Percentiles rank a stretch among this genome's conserved stretches.
Conservation (phyloP, 2,888 invertebrate species). For the Drosophila testacea region DNA sequence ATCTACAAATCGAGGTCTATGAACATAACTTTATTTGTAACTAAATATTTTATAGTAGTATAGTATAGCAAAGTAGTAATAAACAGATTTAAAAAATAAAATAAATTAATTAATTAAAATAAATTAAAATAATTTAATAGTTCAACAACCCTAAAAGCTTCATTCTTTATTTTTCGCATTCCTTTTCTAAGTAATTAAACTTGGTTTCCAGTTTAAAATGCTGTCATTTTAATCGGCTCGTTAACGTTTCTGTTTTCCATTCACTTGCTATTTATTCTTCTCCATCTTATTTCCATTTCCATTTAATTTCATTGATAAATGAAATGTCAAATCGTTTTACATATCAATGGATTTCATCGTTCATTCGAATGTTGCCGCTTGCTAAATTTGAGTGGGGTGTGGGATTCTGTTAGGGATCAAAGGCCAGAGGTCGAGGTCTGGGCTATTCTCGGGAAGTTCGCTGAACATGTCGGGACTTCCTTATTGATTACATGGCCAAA, state of each 20-base stretch:
- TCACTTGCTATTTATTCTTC: neutral
- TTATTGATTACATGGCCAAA: conserved; percentile 70
- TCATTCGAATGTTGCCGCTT: conserved; percentile 52
- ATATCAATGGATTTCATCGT: conserved; percentile 72
- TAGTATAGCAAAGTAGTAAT: too few relatives aligned
- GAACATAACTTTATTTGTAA: too few relatives aligned
- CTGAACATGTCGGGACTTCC: conserved; percentile 27
- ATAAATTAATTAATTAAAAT: too few relatives aligned
- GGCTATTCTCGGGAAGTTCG: neutral
- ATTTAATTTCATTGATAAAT: conserved; percentile 78
- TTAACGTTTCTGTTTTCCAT: conserved; percentile 14
- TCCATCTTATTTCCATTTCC: conserved; percentile 22
- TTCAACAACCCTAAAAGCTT: neutral
- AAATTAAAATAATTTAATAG: too few relatives aligned
- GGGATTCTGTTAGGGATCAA: neutral
- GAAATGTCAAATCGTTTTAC: conserved; percentile 75
- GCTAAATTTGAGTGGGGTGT: conserved; percentile 6
- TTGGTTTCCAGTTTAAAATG: conserved; percentile 13
- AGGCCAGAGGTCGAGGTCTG: neutral
- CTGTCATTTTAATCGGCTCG: conserved; percentile 35
- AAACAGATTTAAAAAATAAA: too few relatives aligned
- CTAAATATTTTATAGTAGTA: too few relatives aligned
- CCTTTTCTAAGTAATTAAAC: conserved; percentile 36
- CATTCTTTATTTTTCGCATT: neutral
- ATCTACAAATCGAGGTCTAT: too few relatives aligned